These are phyloP conservation scores for Harmothoe impar DNA, from an alignment of 2,888 invertebrate species.

Conservation along the genomic window DNA sequence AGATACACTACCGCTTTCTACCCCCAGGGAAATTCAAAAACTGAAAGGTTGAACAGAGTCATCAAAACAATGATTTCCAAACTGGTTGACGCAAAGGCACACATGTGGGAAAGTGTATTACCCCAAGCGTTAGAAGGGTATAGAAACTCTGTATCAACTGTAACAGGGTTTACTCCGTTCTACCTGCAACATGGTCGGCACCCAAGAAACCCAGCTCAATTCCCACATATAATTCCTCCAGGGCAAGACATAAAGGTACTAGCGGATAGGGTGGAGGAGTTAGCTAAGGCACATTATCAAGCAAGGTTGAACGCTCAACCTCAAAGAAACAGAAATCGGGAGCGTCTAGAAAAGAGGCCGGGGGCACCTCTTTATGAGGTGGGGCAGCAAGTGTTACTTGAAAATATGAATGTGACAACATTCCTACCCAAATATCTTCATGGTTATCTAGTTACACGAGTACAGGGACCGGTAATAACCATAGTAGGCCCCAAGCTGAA, in stretches of 20 bases:
- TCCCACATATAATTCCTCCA: too few relatives aligned
- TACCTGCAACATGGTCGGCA: not conserved
- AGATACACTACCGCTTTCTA: not conserved
- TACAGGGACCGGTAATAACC: too few relatives aligned
- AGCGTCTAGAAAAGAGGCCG: not conserved
- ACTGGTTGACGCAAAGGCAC: not conserved
- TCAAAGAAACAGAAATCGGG: not conserved
- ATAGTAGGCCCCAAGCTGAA: too few relatives aligned
- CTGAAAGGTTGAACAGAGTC: slow-evolving; percentile 9
- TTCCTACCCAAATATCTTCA: not conserved
- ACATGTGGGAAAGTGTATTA: not conserved
- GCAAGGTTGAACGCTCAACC: not conserved
- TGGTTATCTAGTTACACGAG: too few relatives aligned
- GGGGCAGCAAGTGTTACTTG: too few relatives aligned
- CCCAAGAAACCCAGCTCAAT: not conserved
- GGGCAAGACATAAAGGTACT: not conserved
- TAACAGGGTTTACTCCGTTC: not conserved
- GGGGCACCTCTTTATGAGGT: not conserved
- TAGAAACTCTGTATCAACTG: not conserved
- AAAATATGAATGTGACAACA: too few relatives aligned
- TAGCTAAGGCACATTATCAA: not conserved
- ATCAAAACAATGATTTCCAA: not conserved
- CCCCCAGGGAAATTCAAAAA: too few relatives aligned
- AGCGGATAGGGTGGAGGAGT: too few relatives aligned
- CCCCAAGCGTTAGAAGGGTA: not conserved